phyloP scores from a whole-genome alignment of 1,140 invertebrate species.

The Achatina immaculata region DNA sequence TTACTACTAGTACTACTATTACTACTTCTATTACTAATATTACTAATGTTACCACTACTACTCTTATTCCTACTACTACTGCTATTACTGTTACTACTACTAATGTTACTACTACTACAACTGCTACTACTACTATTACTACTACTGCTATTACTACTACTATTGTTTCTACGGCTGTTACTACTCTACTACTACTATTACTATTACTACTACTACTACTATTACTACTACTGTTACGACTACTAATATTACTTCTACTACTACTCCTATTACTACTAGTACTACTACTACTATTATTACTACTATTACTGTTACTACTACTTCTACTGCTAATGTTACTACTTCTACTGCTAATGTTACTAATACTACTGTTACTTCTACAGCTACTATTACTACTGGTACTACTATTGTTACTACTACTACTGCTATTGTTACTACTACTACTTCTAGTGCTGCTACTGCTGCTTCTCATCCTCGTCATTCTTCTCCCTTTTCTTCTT shows the following conservation, averaged over 20 bases:
- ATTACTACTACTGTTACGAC: neutral
- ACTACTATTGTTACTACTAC: neutral
- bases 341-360: too few species aligned
- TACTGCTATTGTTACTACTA: neutral
- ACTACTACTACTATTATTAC: neutral
- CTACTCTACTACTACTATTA: neutral
- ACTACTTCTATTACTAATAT: neutral
- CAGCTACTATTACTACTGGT: neutral
- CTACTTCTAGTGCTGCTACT: neutral
- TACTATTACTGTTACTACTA: neutral
- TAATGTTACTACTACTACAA: neutral
- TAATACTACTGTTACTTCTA: too few species aligned
- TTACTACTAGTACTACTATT: neutral
- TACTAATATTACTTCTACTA: neutral
- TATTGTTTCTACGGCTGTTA: neutral
- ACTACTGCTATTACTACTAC: neutral
- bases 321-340: neutral
- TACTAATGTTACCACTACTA: neutral
- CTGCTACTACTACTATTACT: neutral
- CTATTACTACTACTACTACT: too few species aligned
- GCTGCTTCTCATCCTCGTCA: too few species aligned
- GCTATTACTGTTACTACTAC: too few species aligned
- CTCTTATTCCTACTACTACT: neutral
- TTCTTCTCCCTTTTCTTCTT: too few species aligned
- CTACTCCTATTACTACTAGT: neutral